A percentile compares a stretch with the other conserved stretches of the same genome.
These are phyloP conservation scores for Sarcoramphus papa DNA, from an alignment of 2,797 vertebrate species.

Conservation along the genomic window DNA sequence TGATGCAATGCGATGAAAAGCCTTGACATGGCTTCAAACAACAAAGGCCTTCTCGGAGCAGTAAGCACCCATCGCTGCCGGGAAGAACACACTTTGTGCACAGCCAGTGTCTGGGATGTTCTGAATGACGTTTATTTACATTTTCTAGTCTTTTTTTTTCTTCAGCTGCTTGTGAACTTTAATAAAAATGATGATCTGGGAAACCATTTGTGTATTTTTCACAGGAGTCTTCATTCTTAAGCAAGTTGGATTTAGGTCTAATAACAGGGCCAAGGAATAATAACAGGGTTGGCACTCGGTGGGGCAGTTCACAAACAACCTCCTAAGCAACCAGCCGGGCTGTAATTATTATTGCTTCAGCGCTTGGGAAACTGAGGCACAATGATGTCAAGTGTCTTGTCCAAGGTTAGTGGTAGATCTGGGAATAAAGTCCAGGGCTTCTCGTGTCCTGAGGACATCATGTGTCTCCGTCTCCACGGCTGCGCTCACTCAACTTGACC, in stretches of 20 bases:
- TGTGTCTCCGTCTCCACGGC: not conserved
- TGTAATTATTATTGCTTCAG: slow-evolving; percentile 48
- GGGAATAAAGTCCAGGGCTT: not conserved
- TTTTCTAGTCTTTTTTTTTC: not conserved
- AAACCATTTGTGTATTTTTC: slow-evolving; percentile 19
- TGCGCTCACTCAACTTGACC: not conserved
- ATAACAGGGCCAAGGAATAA: slow-evolving; percentile 46
- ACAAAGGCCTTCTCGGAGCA: not conserved
- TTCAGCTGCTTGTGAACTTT: slow-evolving; percentile 28
- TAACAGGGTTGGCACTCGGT: slow-evolving; percentile 2
- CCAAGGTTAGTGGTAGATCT: not conserved
- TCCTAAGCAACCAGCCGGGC: not conserved
- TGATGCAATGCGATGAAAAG: slow-evolving; percentile 29
- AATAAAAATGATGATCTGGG: slow-evolving; percentile 65
- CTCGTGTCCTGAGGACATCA: not conserved
- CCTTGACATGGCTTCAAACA: slow-evolving; percentile 26
- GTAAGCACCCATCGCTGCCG: not conserved
- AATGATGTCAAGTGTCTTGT: not conserved
- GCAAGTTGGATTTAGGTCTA: slow-evolving; percentile 9
- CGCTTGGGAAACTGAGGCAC: slow-evolving; percentile 60
- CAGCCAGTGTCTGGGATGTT: not conserved
- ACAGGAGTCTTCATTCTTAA: slow-evolving; percentile 46
- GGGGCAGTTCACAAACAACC: slow-evolving; percentile 27
- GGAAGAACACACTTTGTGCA: not conserved
- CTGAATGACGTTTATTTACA: slow-evolving; percentile 32